Conservation (phyloP, 1,140 invertebrate genomes). For the Drosophila pachea region DNA sequence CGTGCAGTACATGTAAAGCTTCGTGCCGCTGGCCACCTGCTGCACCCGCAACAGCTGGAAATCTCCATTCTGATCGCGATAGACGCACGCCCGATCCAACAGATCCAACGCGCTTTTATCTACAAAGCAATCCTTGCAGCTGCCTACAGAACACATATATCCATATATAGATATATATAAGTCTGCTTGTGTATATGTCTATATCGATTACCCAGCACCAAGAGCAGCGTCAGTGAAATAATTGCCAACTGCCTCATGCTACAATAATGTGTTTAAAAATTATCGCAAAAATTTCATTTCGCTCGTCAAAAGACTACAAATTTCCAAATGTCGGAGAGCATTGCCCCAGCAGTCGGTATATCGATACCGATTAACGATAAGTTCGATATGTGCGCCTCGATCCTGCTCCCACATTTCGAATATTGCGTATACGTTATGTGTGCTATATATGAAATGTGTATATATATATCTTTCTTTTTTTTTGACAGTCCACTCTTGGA, state of each 20-base stretch:
- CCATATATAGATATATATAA: background rate
- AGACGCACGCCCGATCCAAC: conserved; percentile 53
- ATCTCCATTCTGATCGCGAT: conserved; percentile 39
- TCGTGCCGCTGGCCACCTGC: conserved; percentile 41
- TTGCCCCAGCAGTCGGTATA: no score
- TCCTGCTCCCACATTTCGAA: no score
- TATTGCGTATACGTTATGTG: no score
- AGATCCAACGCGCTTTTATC: conserved; percentile 26
- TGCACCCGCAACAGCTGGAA: conserved; percentile 47
- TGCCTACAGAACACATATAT: background rate
- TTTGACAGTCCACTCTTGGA: conserved; percentile 74
- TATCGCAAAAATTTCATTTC: no score
- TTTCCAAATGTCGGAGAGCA: no score
- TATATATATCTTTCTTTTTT: conserved; percentile 20
- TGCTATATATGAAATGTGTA: no score
- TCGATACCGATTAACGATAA: no score
- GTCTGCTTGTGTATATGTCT: background rate
- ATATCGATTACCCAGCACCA: conserved; percentile 14
- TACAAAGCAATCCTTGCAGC: conserved; percentile 34
- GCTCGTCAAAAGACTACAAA: no score
- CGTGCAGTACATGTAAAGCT: conserved; percentile 42
- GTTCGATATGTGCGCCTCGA: no score
- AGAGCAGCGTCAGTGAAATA: background rate
- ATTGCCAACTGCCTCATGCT: conserved; percentile 10
- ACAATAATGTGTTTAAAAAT: no score